A percentile compares a stretch with the other conserved stretches of the same genome.
These are phyloP conservation scores for Anguilla japonica DNA, from an alignment of 2,113 vertebrate genomes.

Conservation along the genomic window DNA sequence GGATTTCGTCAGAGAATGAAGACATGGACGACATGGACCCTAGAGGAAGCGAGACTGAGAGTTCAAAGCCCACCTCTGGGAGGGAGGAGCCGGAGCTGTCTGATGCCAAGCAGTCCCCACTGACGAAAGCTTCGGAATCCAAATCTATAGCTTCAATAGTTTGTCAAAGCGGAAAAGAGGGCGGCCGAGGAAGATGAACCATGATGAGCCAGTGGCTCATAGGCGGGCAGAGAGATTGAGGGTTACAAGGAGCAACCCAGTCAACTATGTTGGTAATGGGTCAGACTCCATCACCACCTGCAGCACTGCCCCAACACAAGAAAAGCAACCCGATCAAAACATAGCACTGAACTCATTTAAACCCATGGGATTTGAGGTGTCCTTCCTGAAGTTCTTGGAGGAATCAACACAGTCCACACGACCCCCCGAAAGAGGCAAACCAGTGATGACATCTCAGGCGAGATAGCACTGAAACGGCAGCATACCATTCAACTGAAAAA, in stretches of 20 bases:
- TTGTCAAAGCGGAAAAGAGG: conserved; percentile 80
- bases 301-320: conserved; percentile 46
- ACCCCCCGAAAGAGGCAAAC: conserved; percentile 71
- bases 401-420: conserved; percentile 83
- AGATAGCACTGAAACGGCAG: conserved; percentile 64
- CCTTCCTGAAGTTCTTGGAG: conserved; percentile 92
- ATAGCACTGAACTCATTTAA: conserved; percentile 87
- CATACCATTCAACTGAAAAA: conserved; percentile 48
- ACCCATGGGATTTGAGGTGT: conserved; percentile 95
- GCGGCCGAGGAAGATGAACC: conserved; percentile 69
- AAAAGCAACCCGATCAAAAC: conserved; percentile 70
- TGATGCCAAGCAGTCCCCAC: conserved; percentile 53
- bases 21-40: conserved; percentile 48
- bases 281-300: conserved; percentile 76
- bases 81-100: conserved; percentile 53
- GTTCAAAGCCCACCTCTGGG: conserved; percentile 59
- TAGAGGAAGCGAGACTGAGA: conserved; percentile 62
- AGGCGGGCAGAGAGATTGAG: conserved; percentile 55
- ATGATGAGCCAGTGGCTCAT: conserved; percentile 48
- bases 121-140: conserved; percentile 57
- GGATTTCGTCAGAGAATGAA: conserved; percentile 59
- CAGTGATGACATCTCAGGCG: conserved; percentile 58
- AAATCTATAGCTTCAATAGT: conserved; percentile 52
- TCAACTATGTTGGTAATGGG: conserved; percentile 58
- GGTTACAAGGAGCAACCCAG: conserved; percentile 28